A percentile compares a stretch with the other conserved stretches of the same genome.
phyloP scores from a whole-genome alignment of 2,113 vertebrate genomes.

The Nansenia antarctica region DNA sequence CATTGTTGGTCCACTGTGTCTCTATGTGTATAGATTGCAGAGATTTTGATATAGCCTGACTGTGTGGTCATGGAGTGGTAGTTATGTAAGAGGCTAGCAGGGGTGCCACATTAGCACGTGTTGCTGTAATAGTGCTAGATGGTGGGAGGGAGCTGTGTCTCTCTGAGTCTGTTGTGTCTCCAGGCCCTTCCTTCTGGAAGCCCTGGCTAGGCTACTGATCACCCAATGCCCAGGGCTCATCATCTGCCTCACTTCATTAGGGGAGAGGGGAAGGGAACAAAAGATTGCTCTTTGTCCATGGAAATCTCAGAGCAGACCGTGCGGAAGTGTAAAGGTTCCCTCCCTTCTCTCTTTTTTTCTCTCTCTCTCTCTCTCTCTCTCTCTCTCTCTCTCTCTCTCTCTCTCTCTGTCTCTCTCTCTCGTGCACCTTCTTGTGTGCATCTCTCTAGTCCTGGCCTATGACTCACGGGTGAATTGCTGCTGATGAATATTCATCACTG shows the following conservation, averaged over 20 bases:
- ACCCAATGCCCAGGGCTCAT: constrained; percentile 26
- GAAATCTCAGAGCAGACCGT: not conserved
- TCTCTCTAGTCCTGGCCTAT: not conserved
- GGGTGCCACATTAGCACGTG: constrained; percentile 32
- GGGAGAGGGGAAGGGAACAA: constrained; percentile 5
- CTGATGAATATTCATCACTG: constrained; percentile 46
- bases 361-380: not conserved
- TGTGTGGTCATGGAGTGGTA: constrained; percentile 21
- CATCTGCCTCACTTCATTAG: constrained; percentile 18
- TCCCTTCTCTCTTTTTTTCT: not conserved
- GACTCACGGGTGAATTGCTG: constrained; percentile 29
- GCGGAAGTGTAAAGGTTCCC: not conserved
- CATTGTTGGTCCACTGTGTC: constrained; percentile 5
- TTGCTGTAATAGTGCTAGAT: constrained; percentile 30
- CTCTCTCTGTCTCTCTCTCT: not conserved
- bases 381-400: not conserved
- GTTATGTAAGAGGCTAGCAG: constrained; percentile 31
- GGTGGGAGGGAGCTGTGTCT: constrained; percentile 4
- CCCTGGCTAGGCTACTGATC: constrained; percentile 23
- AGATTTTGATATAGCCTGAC: not conserved
- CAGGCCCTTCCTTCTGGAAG: constrained; percentile 28
- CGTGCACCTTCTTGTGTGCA: not conserved
- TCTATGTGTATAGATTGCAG: not conserved
- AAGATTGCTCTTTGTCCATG: not conserved
- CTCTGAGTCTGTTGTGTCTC: too few relatives aligned